Evolutionary conservation across 1,140 invertebrate genomes (phyloP).

Genomic region (Scaptomyza hsui): DNA sequence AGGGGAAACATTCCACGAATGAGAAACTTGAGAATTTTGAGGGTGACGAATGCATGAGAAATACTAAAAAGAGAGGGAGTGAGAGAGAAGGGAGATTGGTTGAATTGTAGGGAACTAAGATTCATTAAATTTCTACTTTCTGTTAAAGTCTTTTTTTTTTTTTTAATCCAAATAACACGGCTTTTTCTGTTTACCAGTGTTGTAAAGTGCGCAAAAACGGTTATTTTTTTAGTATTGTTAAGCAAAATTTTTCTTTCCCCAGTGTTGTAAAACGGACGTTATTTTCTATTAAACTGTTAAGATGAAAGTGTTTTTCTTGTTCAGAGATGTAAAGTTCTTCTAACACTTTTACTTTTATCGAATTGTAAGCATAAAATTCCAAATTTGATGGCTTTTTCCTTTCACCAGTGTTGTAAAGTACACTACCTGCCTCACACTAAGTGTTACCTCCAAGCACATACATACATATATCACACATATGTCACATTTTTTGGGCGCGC

Average conservation of each 20-base stretch:
- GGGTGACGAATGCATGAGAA: not conserved
- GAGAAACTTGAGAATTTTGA: not conserved
- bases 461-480: conserved; percentile 22
- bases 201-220: not conserved
- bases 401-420: conserved; percentile 11
- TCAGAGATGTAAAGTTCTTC: no score
- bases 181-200: not conserved
- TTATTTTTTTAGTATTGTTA: no score
- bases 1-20: not conserved
- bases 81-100: not conserved
- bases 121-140: no score
- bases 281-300: no score
- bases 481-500: conserved; percentile 45
- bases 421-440: conserved; percentile 2
- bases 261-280: conserved; percentile 24
- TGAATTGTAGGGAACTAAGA: no score
- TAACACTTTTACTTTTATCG: no score
- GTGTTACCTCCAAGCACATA: not conserved
- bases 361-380: no score
- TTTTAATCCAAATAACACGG: no score
- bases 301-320: no score
- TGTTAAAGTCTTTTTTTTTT: no score
- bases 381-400: no score
- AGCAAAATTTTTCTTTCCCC: not conserved
- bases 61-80: not conserved